Evolutionary conservation across 2,797 vertebrate genomes (phyloP).

Genomic region (Esox lucius): DNA sequence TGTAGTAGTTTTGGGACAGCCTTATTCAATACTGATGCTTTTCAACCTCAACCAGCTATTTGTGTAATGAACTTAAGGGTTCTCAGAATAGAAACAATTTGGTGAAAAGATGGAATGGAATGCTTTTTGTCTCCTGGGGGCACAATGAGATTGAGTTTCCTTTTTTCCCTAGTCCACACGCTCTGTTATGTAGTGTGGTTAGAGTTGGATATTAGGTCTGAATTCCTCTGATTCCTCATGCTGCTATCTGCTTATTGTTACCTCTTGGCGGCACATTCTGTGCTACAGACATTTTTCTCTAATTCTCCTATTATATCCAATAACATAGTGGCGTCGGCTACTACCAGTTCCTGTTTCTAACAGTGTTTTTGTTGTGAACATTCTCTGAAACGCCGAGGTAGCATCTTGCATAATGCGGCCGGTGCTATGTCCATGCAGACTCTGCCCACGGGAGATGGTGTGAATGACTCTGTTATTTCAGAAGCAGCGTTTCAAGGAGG

Average conservation of each 20-base stretch:
- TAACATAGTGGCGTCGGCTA: neutral
- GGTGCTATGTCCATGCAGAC: no score
- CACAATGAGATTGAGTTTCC: constrained; percentile 18
- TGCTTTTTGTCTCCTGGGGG: constrained; percentile 40
- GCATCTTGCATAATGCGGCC: no score
- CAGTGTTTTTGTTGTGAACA: constrained; percentile 27
- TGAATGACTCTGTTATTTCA: neutral
- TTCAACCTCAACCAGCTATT: neutral
- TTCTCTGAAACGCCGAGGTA: neutral
- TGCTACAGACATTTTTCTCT: constrained; percentile 4
- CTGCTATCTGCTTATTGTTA: constrained; percentile 45
- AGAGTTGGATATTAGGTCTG: constrained; percentile 21
- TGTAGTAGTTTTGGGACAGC: constrained; percentile 3
- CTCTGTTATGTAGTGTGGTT: constrained; percentile 18
- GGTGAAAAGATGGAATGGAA: constrained; percentile 40
- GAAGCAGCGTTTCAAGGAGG: neutral
- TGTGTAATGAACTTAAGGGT: neutral
- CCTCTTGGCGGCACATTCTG: constrained; percentile 34
- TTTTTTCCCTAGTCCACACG: neutral
- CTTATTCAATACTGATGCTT: neutral
- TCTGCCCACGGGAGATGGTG: no score
- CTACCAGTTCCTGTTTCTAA: no score
- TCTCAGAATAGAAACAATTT: constrained; percentile 41
- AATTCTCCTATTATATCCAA: neutral
- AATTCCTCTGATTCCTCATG: constrained; percentile 50